A percentile compares a stretch with the other conserved stretches of the same genome.
Conservation (phyloP, 1,140 invertebrate genomes). For the Drosophila simulans region DNA sequence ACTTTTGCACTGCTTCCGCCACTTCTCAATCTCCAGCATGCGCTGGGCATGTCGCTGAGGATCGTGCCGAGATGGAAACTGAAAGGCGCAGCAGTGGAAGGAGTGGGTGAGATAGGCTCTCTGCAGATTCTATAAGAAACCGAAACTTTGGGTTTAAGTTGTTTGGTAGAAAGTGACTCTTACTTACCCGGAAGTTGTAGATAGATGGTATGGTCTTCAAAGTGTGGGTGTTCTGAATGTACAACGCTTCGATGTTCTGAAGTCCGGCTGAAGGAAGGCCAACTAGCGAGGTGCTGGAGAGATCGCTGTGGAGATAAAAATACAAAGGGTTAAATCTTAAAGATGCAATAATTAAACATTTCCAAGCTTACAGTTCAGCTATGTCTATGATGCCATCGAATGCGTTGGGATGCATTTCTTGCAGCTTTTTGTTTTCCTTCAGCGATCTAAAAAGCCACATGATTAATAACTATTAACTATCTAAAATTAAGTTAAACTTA, state of each 20-base stretch:
- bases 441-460: slow-evolving; percentile 86
- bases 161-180: too few relatives aligned
- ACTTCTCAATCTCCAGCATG: slow-evolving; percentile 85
- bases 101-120: slow-evolving; percentile 91
- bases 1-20: slow-evolving; percentile 70
- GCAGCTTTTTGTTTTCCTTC: slow-evolving; percentile 88
- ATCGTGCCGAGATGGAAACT: slow-evolving; percentile 91
- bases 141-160: not conserved
- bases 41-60: slow-evolving; percentile 87
- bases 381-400: slow-evolving; percentile 88
- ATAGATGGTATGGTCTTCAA: slow-evolving; percentile 93
- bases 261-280: slow-evolving; percentile 90
- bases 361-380: slow-evolving; percentile 86
- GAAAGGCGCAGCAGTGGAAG: slow-evolving; percentile 96
- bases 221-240: slow-evolving; percentile 89
- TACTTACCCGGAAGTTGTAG: slow-evolving; percentile 89
- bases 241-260: slow-evolving; percentile 89
- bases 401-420: slow-evolving; percentile 87
- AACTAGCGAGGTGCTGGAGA: slow-evolving; percentile 90
- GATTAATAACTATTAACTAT: not conserved
- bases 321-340: slow-evolving; percentile 64
- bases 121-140: slow-evolving; percentile 84
- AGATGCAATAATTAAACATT: not conserved
- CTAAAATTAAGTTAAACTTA: slow-evolving; percentile 84
- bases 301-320: slow-evolving; percentile 85